A percentile compares a stretch with the other conserved stretches of the same genome.
Evolutionary conservation across 2,797 vertebrate species (phyloP).

Genomic region (Coregonus ussuriensis): DNA sequence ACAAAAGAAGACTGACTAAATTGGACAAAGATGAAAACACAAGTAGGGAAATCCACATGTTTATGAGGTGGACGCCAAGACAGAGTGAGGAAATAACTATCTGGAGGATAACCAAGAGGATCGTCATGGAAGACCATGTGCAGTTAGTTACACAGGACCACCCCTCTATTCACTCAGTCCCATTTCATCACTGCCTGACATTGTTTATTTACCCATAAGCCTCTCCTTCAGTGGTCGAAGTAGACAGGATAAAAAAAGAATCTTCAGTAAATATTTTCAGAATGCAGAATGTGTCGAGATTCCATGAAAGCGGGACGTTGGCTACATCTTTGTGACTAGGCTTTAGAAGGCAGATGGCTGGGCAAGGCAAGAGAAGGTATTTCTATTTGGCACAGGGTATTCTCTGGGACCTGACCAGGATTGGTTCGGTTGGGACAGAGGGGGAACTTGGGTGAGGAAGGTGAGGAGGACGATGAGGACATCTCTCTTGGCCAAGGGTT

Average conservation of each 20-base stretch:
- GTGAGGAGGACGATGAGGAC: background rate
- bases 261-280: too few relatives aligned
- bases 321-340: constrained; percentile 40
- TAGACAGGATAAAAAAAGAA: too few relatives aligned
- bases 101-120: too few relatives aligned
- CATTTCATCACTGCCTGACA: constrained; percentile 2
- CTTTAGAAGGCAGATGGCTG: constrained; percentile 69
- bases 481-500: constrained; percentile 48
- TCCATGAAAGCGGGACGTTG: constrained; percentile 55
- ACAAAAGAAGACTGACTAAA: constrained; percentile 26
- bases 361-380: constrained; percentile 48
- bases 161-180: background rate
- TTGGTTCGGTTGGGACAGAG: constrained; percentile 50
- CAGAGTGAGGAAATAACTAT: constrained; percentile 25
- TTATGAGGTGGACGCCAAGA: constrained; percentile 39
- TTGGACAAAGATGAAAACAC: constrained; percentile 44
- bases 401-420: constrained; percentile 55
- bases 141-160: constrained; percentile 30
- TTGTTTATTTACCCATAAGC: too few relatives aligned
- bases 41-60: constrained; percentile 34
- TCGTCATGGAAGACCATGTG: background rate
- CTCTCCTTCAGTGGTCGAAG: too few relatives aligned
- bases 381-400: constrained; percentile 52
- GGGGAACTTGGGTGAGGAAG: constrained; percentile 41
- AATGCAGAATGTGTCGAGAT: constrained; percentile 22